A percentile compares a stretch with the other conserved stretches of the same genome.
Conservation (phyloP, 2,888 invertebrate species). For the Unio pictorum region DNA sequence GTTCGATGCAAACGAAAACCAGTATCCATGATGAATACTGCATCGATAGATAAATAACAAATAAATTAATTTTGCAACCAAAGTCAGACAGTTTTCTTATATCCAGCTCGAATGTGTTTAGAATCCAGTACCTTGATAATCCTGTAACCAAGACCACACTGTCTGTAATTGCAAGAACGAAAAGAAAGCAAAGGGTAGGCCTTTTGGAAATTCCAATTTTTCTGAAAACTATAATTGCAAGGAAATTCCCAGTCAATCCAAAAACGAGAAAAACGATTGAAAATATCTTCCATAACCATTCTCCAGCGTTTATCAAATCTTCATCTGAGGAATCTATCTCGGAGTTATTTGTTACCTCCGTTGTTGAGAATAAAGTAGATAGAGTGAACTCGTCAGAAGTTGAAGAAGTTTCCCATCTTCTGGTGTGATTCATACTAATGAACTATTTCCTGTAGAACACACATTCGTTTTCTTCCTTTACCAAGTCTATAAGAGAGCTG, state of each 20-base stretch:
- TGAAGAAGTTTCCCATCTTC: too few species aligned
- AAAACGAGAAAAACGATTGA: conserved; percentile 19
- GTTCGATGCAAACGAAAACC: conserved; percentile 18
- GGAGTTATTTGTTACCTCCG: too few species aligned
- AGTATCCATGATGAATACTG: conserved; percentile 30
- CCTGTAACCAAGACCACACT: conserved; percentile 14
- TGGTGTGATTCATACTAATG: too few species aligned
- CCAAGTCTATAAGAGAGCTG: too few species aligned
- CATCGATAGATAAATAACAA: conserved; percentile 28
- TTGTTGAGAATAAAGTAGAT: too few species aligned
- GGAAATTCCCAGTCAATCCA: conserved; percentile 20
- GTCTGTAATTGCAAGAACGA: conserved; percentile 18
- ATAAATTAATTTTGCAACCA: conserved; percentile 24
- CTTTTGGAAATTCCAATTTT: conserved; percentile 16
- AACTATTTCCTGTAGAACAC: too few species aligned
- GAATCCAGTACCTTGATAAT: conserved; percentile 15
- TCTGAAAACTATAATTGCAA: conserved; percentile 14
- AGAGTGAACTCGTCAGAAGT: too few species aligned
- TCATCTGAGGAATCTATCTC: too few species aligned
- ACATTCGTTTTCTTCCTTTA: too few species aligned
- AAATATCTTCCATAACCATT: conserved; percentile 16
- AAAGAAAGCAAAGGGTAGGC: conserved; percentile 15
- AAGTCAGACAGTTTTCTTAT: conserved; percentile 15
- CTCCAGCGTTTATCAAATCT: background rate
- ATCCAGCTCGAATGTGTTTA: conserved; percentile 9